A percentile compares a stretch with the other conserved stretches of the same genome.
Evolutionary conservation across 1,140 invertebrate species (phyloP).

Genomic region (Penaeus vannamei): DNA sequence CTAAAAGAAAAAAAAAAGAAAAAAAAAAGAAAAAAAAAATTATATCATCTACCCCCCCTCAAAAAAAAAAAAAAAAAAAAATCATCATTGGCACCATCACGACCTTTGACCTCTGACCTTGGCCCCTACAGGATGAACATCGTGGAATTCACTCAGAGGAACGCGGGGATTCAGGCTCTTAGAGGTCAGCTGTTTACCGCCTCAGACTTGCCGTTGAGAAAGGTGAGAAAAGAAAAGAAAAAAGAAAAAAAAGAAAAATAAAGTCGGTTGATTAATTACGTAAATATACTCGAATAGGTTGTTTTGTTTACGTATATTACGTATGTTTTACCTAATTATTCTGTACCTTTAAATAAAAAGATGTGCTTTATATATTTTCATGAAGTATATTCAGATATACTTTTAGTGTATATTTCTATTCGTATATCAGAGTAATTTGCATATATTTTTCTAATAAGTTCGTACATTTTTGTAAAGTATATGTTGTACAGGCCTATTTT

Average conservation of each 20-base stretch:
- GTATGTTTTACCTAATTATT: too few species aligned
- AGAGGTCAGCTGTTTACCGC: conserved; percentile 81
- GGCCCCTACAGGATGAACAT: conserved; percentile 74
- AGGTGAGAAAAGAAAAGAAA: conserved; percentile 63
- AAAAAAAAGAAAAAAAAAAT: too few species aligned
- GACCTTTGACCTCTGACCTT: not conserved
- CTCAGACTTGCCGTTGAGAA: conserved; percentile 79
- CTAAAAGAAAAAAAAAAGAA: not conserved
- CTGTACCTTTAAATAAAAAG: not conserved
- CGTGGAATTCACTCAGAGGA: conserved; percentile 82
- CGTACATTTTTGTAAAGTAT: too few species aligned
- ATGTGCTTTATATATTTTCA: too few species aligned
- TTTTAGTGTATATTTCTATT: too few species aligned
- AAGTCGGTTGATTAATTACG: not conserved
- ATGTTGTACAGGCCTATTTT: too few species aligned
- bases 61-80: conserved; percentile 23
- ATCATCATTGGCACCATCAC: not conserved
- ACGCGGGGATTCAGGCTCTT: conserved; percentile 84
- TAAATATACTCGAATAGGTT: not conserved
- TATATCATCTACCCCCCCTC: too few species aligned
- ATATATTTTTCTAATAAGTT: too few species aligned
- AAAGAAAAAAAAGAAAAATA: not conserved
- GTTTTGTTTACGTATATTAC: not conserved
- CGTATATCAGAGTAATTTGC: too few species aligned
- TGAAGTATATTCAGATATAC: too few species aligned